These are phyloP conservation scores for Harmothoe impar DNA, from an alignment of 2,888 invertebrate genomes.

Conservation along the genomic window DNA sequence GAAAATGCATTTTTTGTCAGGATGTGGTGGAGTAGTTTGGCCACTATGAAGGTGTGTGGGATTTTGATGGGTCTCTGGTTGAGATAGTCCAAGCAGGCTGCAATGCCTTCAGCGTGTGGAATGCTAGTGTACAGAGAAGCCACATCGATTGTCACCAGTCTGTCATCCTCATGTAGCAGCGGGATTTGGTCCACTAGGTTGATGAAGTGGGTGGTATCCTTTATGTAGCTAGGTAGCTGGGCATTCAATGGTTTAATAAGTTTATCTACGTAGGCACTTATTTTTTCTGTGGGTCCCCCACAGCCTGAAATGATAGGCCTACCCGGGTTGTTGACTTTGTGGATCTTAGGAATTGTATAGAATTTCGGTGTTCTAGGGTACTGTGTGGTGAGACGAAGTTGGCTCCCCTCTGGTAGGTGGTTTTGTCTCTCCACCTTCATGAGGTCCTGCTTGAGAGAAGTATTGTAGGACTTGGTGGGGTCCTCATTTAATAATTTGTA, in stretches of 20 bases:
- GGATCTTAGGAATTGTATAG: background rate
- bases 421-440: background rate
- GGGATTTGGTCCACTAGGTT: background rate
- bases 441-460: background rate
- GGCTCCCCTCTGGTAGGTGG: background rate
- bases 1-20: background rate
- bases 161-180: background rate
- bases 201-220: background rate
- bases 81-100: background rate
- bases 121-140: background rate
- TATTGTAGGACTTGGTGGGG: background rate
- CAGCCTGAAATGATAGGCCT: no score
- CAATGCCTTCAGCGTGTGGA: slow-evolving; percentile 12
- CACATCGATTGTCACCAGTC: background rate
- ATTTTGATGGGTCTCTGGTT: background rate
- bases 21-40: background rate
- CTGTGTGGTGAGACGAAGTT: background rate
- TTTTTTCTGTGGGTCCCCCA: no score
- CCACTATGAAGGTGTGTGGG: background rate
- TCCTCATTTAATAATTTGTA: background rate
- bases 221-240: no score
- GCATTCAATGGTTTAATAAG: background rate
- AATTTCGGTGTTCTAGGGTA: background rate
- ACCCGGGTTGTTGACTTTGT: no score
- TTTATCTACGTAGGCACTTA: no score